Evolutionary conservation across 2,888 invertebrate genomes (phyloP), one percentile per base, ranked within the genome.

Genomic region (Drosophila acutilabella): DNA sequence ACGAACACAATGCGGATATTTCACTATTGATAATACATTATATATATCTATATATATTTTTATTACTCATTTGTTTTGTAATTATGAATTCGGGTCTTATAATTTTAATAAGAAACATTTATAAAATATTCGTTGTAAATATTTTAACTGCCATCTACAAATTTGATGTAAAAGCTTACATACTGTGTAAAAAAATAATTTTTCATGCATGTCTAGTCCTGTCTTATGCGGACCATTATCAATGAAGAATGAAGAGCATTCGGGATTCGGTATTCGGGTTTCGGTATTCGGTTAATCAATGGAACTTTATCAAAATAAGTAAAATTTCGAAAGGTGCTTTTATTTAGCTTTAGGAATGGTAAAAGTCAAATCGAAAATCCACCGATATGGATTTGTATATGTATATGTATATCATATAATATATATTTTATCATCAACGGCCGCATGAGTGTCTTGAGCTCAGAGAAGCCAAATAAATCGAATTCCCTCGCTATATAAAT

Each of bases 101-200:
- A 59, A 62, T 26, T 71, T 51, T 64, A 70, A 65, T 71, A 74
- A 71, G 80, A 80, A 81, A 80, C 72, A 78, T 81, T 78, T 76
- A 66, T 76, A 85, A 85, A 88, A 82, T 77, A 80, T 88, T 84
- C 84, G 84, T 88, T 84, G 84, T 84, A 78, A 88, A 85, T 82
- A 88, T 74, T 78, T 73, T 74, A 53, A 61, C 57, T 58, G 30
- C 52, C 64, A 60, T 76, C 71, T 68, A 71, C 75, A 71, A 74
- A 68, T 78, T 47, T 44, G 16, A 74, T 82, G 68, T 80, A 79
- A 78, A 74, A 67, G 58, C 52, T 73, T 88, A 85, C 62, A 71
- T 66, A 51, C 69, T 71, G 66, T 64, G 69, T 84, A 85, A 80
- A 84, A 84, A 84, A 80, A 84, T 84, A 84, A 69, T 69, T 45